Percentiles rank a stretch among this genome's conserved stretches.
phyloP scores from a whole-genome alignment of 1,140 invertebrate species.

The Ceratitis capitata region DNA sequence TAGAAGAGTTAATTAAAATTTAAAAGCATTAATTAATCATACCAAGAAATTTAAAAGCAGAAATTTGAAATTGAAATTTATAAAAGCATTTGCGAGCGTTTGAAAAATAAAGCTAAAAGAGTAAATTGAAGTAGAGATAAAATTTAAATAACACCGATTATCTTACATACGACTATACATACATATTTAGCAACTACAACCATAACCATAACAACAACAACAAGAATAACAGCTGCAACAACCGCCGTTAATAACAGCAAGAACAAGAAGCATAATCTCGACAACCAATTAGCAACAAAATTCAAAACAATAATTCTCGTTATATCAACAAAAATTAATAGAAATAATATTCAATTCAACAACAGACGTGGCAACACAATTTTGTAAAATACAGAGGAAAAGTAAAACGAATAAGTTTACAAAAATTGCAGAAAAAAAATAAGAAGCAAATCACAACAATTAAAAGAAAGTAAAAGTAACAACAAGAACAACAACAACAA shows the following conservation, averaged over 20 bases:
- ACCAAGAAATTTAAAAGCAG: neutral
- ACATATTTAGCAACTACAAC: no score
- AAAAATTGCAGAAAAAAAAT: neutral
- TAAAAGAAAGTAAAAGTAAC: neutral
- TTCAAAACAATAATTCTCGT: neutral
- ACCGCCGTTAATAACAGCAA: neutral
- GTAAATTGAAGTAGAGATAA: neutral
- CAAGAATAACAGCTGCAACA: neutral
- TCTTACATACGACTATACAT: conserved; percentile 25
- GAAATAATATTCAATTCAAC: conserved; percentile 10
- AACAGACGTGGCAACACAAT: conserved; percentile 18
- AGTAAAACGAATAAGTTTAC: neutral
- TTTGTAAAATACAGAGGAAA: neutral
- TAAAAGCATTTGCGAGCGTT: neutral
- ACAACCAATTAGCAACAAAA: conserved; percentile 1
- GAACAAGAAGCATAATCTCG: neutral
- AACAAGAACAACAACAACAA: conserved; percentile 43
- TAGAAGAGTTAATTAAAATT: neutral
- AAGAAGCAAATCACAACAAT: neutral
- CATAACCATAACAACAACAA: no score
- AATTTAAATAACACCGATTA: neutral
- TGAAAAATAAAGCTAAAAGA: neutral
- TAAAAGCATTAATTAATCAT: no score
- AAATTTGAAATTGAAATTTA: neutral
- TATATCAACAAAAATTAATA: neutral